These are phyloP conservation scores for Gorsachius magnificus DNA, from an alignment of 2,797 vertebrate species.

Conservation along the genomic window DNA sequence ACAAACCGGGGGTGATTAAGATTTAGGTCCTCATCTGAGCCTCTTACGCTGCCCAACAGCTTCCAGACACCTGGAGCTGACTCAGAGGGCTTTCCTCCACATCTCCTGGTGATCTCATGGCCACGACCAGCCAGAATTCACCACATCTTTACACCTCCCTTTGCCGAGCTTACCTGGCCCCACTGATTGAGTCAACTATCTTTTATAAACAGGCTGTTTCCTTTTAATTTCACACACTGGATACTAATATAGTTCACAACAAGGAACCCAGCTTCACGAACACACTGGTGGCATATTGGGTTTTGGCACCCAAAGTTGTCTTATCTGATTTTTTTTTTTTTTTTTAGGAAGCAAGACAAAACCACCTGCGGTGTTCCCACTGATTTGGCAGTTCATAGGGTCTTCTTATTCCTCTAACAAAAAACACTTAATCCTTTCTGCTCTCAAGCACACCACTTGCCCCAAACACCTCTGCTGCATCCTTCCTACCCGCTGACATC, in stretches of 20 bases:
- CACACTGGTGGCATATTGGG: rapidly evolving
- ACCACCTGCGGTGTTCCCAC: neutral
- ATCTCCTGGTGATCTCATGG: slow-evolving; percentile 14
- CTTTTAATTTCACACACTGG: neutral
- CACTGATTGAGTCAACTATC: neutral
- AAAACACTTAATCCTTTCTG: neutral
- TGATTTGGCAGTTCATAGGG: neutral
- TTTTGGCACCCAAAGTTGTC: neutral
- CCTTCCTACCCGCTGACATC: neutral
- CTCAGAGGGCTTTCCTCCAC: slow-evolving; percentile 3
- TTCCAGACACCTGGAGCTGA: neutral
- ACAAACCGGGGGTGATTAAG: neutral
- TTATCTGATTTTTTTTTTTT: neutral
- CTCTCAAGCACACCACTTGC: neutral
- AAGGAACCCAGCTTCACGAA: neutral
- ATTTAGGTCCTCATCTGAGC: neutral
- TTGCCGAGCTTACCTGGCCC: neutral
- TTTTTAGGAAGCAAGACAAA: neutral
- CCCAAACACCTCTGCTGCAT: neutral
- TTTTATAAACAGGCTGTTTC: neutral
- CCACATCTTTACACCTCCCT: slow-evolving; percentile 24
- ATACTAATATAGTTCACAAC: neutral
- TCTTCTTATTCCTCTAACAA: neutral
- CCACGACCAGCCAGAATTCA: neutral
- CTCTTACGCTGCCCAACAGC: neutral